Base-by-base conservation (phyloP, 1,140 invertebrate genomes). In the Meloidogyne hapla region DNA sequence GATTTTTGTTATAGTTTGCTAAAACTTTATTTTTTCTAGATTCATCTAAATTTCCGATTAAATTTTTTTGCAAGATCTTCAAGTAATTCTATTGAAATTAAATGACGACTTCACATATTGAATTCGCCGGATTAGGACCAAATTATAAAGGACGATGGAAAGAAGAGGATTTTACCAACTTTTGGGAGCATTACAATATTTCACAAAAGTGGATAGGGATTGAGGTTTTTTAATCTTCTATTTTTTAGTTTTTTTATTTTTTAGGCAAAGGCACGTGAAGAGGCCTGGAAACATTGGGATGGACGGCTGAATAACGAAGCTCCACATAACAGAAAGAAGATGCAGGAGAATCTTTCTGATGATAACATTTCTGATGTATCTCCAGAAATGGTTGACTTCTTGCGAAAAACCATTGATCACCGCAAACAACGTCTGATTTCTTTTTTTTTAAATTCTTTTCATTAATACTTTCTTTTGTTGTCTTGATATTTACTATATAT, bases 191-290 rank as follows among this genome's bases (percentile, higher is more conserved):
- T 33, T 69, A 69, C 18, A 28, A 45, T 28, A 40, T 56, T 45
- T 38, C 61, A 25, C 68, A 69, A 28, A 26, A 69, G 45, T 69
- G 68, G 68, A 61, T 69, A 26, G 42, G 18, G 9, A 69, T 69
- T 45, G 68, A 69, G 68, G 26, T 69, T 69, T 18, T 25, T 26
- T 23, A 26, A 69, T 45, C 12, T 28, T 33, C 38, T 25, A 0
- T 23, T 25, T 4, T 13, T 15, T 0, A 68, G n/a, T n/a, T n/a
- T 42, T 15, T 15, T 45, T 69, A 38, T 12, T 48, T 18, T 15
- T 25, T n/a, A 25, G 68, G 13, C 38, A 25, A 45, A 5, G 10
- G 61, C 45, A 33, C 68, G 68, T 1, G 61, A 69, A 40, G n/a
- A 45, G 9, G 15, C 42, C 12, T 61, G 38, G 42, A 69, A 69